Evolutionary conservation across 2,113 vertebrate species (phyloP).

Genomic region (Triplophysa siluroides): DNA sequence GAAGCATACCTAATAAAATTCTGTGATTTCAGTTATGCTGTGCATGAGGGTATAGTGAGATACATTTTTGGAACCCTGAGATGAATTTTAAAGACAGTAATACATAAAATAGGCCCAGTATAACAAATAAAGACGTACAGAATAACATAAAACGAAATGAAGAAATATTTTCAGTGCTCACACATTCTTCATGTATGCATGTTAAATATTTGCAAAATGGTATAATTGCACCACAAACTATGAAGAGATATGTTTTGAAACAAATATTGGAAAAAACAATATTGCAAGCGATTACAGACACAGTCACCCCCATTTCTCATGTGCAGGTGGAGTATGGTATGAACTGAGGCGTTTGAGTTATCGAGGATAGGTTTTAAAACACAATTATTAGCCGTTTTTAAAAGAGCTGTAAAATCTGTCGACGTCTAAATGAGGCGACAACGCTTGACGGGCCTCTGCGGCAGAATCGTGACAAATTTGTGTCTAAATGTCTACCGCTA

Average conservation of each 20-base stretch:
- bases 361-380: not conserved
- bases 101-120: conserved; percentile 51
- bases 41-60: conserved; percentile 22
- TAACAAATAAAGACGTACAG: conserved; percentile 43
- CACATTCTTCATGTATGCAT: conserved; percentile 40
- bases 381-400: conserved; percentile 21
- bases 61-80: conserved; percentile 67
- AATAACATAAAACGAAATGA: conserved; percentile 44
- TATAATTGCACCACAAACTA: conserved; percentile 30
- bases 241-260: not conserved
- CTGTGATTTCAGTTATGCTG: not conserved
- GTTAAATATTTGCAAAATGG: conserved; percentile 33
- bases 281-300: conserved; percentile 45
- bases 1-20: not conserved
- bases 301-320: conserved; percentile 1
- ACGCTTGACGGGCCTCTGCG: not conserved
- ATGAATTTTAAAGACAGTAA: conserved; percentile 62
- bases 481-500: conserved; percentile 3
- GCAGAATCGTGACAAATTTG: not conserved
- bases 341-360: conserved; percentile 5
- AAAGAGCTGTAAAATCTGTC: conserved; percentile 3
- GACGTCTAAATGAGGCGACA: not conserved
- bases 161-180: conserved; percentile 58
- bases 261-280: conserved; percentile 49
- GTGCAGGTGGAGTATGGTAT: not conserved